Base-by-base conservation (phyloP, 2,888 invertebrate genomes). In the Spilarctia lutea region DNA sequence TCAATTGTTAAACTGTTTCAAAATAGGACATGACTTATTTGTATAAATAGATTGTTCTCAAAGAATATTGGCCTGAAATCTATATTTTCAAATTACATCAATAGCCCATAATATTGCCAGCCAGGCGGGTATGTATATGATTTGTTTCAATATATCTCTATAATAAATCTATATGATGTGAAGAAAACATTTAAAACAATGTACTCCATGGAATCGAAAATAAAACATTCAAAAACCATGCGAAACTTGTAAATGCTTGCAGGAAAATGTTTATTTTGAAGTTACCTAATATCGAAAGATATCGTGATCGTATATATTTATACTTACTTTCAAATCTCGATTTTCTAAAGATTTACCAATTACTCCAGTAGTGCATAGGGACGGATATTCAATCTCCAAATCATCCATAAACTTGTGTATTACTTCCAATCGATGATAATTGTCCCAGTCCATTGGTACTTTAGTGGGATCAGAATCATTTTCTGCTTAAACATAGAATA, bases 331-430 rank as follows among this genome's bases (percentile, higher is more conserved):
- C 24, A 95, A 83, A 72, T 91, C 88, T 68, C 94, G 89, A 20
- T 92, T 92, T 90, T 95, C 94, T 20, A 91, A 75, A 8, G 94
- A 94, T 35, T 86, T 85, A 2, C 95, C 95, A 70, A 95, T 94
- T 6, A 85, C 77, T 71, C 89, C 89, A 24, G 91, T 89, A 1
- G 93, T 92, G 75, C 95, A 95, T 60, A 94, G 88, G 0, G 95
- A 92, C 35, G 95, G 95, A 52, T 84, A 92, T n/a, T 89, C 85
- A 18, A 72, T 77, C 79, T 94, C 94, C 27, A 95, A 79, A 11
- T 91, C 86, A 69, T 94, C 92, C 87, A 95, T 85, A 75, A 94
- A 94, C 0, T 83, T 77, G 77, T 95, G 86, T 75, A 95, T 95
- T 0, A 91, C 91, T 18, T 83, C 82, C 16, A 95, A 81, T 3